These are phyloP conservation scores for Stegodyphus mimosarum DNA, from an alignment of 1,140 invertebrate genomes.

Conservation along the genomic window DNA sequence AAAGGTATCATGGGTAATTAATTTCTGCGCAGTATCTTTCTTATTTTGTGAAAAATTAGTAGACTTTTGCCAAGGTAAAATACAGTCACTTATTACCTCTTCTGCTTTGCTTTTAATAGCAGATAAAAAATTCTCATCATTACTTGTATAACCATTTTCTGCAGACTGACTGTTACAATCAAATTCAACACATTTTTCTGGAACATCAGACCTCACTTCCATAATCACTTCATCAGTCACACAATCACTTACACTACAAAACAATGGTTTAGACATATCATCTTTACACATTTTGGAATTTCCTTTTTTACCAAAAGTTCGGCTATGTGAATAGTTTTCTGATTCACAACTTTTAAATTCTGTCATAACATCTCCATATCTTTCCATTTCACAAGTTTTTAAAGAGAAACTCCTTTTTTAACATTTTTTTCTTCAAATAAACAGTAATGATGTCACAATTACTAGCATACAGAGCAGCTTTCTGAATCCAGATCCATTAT, in stretches of 20 bases:
- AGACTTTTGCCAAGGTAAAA: conserved; percentile 7
- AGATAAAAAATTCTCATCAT: conserved; percentile 16
- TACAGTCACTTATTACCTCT: neutral
- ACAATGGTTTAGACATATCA: conserved; percentile 34
- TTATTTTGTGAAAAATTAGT: neutral
- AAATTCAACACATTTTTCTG: neutral
- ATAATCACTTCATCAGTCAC: neutral
- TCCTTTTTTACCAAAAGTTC: neutral
- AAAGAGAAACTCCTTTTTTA: too few species aligned
- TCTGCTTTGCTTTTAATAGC: conserved; percentile 7
- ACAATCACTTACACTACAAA: conserved; percentile 28
- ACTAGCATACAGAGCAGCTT: too few species aligned
- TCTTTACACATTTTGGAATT: conserved; percentile 56
- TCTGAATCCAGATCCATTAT: too few species aligned
- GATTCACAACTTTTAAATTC: conserved; percentile 28
- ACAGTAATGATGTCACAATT: too few species aligned
- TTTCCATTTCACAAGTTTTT: conserved; percentile 24
- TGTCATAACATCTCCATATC: conserved; percentile 37
- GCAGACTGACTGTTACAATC: neutral
- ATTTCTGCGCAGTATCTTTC: neutral
- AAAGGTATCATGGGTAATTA: conserved; percentile 8
- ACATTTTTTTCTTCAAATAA: too few species aligned
- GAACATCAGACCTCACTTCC: neutral
- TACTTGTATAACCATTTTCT: conserved; percentile 5
- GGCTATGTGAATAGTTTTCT: conserved; percentile 10